These are phyloP conservation scores for Montipora efflorescens DNA, from an alignment of 64 coral and sea anemone genomes.

Conservation along the genomic window DNA sequence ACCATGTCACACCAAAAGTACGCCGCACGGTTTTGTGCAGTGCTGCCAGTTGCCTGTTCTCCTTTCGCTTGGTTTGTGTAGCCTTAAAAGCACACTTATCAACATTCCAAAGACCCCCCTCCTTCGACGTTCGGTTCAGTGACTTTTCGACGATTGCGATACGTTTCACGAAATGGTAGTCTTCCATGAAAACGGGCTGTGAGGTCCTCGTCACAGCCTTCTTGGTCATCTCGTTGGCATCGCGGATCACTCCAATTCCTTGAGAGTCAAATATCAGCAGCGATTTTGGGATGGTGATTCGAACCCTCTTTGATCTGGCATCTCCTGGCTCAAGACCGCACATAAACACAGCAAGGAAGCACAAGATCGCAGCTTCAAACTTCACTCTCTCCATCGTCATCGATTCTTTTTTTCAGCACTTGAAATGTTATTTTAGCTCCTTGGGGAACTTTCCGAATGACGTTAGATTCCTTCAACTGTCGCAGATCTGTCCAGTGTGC, in stretches of 20 bases:
- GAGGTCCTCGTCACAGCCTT: conserved; percentile 24
- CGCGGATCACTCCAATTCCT: conserved; percentile 55
- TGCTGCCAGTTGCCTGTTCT: conserved; percentile 76
- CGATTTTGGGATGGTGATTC: conserved; percentile 46
- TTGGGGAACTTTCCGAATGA: neutral
- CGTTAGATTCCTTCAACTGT: too few relatives aligned
- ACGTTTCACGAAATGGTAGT: conserved; percentile 87
- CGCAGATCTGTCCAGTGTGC: neutral
- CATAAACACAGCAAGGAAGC: neutral
- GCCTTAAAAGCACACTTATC: conserved; percentile 80
- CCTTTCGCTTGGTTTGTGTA: conserved; percentile 85
- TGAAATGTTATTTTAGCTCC: neutral
- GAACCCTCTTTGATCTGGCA: conserved; percentile 25
- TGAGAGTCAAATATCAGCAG: conserved; percentile 46
- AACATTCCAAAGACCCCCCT: conserved; percentile 91
- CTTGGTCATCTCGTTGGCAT: conserved; percentile 43
- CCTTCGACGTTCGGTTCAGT: conserved; percentile 78
- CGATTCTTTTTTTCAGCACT: neutral
- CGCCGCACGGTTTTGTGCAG: conserved; percentile 87
- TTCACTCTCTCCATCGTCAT: neutral
- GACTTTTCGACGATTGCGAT: conserved; percentile 89
- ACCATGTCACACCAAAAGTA: conserved; percentile 93
- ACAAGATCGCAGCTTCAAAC: neutral
- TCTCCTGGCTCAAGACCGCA: neutral
- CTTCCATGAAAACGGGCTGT: conserved; percentile 71